phyloP scores from a whole-genome alignment of 2,797 vertebrate species.

The Ataeniobius toweri region DNA sequence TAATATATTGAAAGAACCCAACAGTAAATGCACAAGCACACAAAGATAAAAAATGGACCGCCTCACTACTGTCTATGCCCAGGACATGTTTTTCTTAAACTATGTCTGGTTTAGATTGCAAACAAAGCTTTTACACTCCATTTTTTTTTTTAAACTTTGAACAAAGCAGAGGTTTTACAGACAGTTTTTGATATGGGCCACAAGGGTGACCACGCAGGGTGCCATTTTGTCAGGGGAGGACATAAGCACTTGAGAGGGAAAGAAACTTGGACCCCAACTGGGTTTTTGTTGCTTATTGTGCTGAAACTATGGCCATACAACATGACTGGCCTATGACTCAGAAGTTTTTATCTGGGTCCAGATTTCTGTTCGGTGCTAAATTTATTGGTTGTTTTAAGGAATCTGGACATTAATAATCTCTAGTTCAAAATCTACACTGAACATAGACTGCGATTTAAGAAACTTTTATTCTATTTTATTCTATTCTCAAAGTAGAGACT shows the following conservation, averaged over 20 bases:
- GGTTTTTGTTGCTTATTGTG: not conserved
- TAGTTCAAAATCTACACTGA: not conserved
- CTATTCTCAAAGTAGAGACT: too few relatives aligned
- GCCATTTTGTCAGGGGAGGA: not conserved
- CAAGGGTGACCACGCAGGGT: not conserved
- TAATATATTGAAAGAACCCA: not conserved
- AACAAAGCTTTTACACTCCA: too few relatives aligned
- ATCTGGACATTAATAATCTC: not conserved
- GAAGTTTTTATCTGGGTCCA: not conserved
- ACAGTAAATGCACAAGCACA: too few relatives aligned
- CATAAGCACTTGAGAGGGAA: not conserved
- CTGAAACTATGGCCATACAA: too few relatives aligned
- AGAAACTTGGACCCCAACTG: not conserved
- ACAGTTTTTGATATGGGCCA: not conserved
- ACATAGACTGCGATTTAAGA: too few relatives aligned
- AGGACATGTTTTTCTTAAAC: too few relatives aligned
- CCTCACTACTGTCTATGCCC: too few relatives aligned
- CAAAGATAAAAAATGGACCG: too few relatives aligned
- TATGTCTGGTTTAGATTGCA: too few relatives aligned
- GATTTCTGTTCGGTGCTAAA: not conserved
- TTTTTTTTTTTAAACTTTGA: not conserved
- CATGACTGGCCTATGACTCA: not conserved
- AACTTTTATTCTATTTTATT: too few relatives aligned
- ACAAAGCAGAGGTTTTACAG: not conserved
- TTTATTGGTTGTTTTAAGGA: not conserved